phyloP scores from a whole-genome alignment of 2,113 vertebrate species.

The Megaptera novaeangliae region DNA sequence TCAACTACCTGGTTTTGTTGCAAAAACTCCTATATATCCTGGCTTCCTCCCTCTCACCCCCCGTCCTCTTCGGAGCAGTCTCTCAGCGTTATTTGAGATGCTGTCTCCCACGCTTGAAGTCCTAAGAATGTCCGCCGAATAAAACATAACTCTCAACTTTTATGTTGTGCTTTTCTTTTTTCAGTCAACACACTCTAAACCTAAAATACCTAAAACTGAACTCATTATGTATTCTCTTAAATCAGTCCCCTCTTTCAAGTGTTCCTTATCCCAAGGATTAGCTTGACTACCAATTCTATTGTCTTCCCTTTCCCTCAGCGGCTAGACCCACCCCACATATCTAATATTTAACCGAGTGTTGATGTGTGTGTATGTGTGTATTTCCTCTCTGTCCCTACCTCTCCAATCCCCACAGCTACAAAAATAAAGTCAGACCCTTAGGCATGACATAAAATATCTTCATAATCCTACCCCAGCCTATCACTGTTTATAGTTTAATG shows the following conservation, averaged over 20 bases:
- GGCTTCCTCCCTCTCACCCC: background rate
- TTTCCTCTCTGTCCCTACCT: background rate
- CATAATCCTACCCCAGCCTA: background rate
- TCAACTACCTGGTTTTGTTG: background rate
- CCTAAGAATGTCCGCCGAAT: background rate
- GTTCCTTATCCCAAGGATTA: background rate
- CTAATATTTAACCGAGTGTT: background rate
- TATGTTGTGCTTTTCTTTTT: background rate
- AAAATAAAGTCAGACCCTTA: background rate
- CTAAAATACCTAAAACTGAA: background rate
- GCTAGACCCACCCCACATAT: background rate
- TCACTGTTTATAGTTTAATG: background rate
- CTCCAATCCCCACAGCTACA: background rate
- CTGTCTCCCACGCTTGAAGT: background rate
- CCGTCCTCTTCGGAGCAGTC: background rate
- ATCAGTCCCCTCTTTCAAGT: background rate
- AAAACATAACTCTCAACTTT: background rate
- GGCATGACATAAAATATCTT: background rate
- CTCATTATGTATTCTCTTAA: background rate
- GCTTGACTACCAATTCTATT: background rate
- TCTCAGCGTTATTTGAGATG: background rate
- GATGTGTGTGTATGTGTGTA: background rate
- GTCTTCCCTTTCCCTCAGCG: background rate
- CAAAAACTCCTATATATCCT: background rate
- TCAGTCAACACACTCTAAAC: background rate